Conservation (phyloP, 2,888 invertebrate genomes). For the Ophion ventricosus region DNA sequence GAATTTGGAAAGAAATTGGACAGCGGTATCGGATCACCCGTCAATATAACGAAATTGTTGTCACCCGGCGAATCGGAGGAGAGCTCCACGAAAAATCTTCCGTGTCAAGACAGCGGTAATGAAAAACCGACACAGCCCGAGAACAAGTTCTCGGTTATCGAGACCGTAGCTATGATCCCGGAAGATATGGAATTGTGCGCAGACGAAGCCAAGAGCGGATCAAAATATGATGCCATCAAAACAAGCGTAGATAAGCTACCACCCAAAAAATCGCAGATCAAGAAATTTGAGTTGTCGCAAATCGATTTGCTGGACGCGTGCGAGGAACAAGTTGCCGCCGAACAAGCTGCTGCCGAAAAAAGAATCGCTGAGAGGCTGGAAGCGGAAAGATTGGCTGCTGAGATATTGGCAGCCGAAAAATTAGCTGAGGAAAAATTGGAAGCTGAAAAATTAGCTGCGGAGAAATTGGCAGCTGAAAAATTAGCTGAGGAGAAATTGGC, state of each 20-base stretch:
- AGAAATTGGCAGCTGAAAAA: too few relatives aligned
- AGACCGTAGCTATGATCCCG: background rate
- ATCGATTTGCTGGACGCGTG: slow-evolving; percentile 74
- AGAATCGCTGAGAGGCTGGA: slow-evolving; percentile 39
- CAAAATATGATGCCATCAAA: slow-evolving; percentile 54
- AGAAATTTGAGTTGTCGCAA: slow-evolving; percentile 80
- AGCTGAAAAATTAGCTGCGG: too few relatives aligned
- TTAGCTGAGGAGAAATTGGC: too few relatives aligned
- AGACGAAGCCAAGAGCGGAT: slow-evolving; percentile 31
- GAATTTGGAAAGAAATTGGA: slow-evolving; percentile 55
- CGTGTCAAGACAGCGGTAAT: slow-evolving; percentile 20
- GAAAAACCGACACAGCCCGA: slow-evolving; percentile 31
- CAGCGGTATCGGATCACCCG: slow-evolving; percentile 46
- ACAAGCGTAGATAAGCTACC: slow-evolving; percentile 74
- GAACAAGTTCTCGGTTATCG: slow-evolving; percentile 5
- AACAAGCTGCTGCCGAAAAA: slow-evolving; percentile 32
- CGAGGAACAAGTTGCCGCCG: slow-evolving; percentile 57
- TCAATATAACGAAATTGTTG: slow-evolving; percentile 52
- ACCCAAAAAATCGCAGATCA: slow-evolving; percentile 81
- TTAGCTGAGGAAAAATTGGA: too few relatives aligned
- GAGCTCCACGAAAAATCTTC: slow-evolving; percentile 7
- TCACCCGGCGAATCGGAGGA: slow-evolving; percentile 41
- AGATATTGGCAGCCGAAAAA: slow-evolving; percentile 13
- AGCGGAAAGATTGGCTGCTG: slow-evolving; percentile 34
- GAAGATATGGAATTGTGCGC: slow-evolving; percentile 49